Base-by-base conservation (phyloP, 2,888 invertebrate genomes). In the Nomada fucata region DNA sequence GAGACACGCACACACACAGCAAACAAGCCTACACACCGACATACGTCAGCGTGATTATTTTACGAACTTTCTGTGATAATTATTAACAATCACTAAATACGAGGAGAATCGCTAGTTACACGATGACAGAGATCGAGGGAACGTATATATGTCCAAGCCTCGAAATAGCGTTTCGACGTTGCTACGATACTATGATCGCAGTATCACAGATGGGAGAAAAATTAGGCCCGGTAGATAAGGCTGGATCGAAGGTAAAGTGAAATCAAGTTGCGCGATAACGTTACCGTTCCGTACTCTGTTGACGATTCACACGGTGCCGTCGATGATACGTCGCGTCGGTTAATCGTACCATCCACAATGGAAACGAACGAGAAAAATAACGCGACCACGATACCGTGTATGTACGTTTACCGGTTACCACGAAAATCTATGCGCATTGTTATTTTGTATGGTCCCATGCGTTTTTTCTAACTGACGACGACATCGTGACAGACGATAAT, bases 51-150 rank as follows among this genome's bases (percentile, higher is more conserved):
- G 89, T 90, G 90, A 91, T 93, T 93, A 91, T 92, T 93, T 93
- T 92, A 93, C 88, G 90, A 93, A 93, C 93, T 93, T 93, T 93
- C 93, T 93, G 93, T 93, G 93, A 93, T 93, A 93, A 93, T 93
- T 93, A 93, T 93, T 93, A 93, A 93, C 93, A 93, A 93, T 93
- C 93, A 93, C 92, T 92, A 91, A 92, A 90, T 90, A 89, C 84
- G 83, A 89, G 80, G 75, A 84, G 67, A 88, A 86, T 85, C 83
- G 84, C 63, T 88, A 78, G 82, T 67, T 78, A 76, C 63, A 60
- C 75, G 74, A 50, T 15, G 74, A 57, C 70, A 63, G 74, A 36
- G 47, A 70, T 75, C 23, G 65, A 67, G 55, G 9, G 55, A 55
- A 18, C 53, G 53, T n/a, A 20, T 65, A 79, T 42, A 69, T 65